Evolutionary conservation across 2,888 invertebrate genomes (phyloP), one percentile per base, ranked within the genome.

Genomic region (Drosophila anomelani): DNA sequence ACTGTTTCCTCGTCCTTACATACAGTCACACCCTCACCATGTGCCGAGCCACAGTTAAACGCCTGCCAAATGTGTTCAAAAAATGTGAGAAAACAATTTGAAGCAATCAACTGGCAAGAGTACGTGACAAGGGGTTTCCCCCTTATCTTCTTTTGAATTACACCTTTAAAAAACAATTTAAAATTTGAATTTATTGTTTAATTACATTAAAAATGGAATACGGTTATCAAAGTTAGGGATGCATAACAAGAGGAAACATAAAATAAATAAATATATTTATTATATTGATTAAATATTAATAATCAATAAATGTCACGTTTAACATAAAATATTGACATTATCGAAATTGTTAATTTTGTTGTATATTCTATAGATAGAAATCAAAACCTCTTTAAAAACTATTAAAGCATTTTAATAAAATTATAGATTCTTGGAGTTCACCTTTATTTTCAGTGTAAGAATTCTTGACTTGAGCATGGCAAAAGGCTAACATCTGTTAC

Each of bases 401-500:
- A 4, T 4, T 4, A 26, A 26, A 26, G 26, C 4, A 26, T 26
- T 26, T 26, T 26, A 26, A 26, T 26, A 4, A 26, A 4, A 23
- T 23, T 26, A 26, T 4, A 26, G 4, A 26, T 26, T 26, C n/a
- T 12, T 47, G 12, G 4, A 1, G 5, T 5, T 0, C 0, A 79
- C 78, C 79, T 77, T 60, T 55, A 39, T 51, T 53, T 39, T 49
- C 64, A 71, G 83, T 81, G 80, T 66, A 67, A 36, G 36, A 43
- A 39, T 36, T 55, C 6, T 38, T 17, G 15, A 46, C 53, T 49
- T 47, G 46, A 43, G 51, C 68, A 74, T 74, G 73, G 78, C 70
- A 78, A 77, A 83, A 84, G 80, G 81, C 86, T 84, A 85, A 81
- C 85, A 88, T 78, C 80, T 88, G 82, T 73, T 80, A 70, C 73